Base-by-base conservation (phyloP, 1,140 invertebrate species). In the Bombus terrestris region DNA sequence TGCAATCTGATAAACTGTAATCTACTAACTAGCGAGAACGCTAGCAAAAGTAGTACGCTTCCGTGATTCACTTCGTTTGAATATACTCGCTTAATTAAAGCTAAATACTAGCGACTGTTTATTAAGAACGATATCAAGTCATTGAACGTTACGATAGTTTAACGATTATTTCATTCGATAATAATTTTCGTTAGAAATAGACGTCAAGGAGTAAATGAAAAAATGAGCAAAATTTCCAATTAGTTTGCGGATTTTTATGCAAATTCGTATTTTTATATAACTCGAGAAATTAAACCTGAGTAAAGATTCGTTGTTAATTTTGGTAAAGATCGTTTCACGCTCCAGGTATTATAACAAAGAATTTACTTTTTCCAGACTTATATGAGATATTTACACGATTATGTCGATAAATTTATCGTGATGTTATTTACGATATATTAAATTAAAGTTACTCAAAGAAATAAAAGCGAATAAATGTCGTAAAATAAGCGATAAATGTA, bases 341-440 rank as follows among this genome's bases (percentile, higher is more conserved):
- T 22, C 0, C 18, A 6, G 18, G 47, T 53, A 8, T 22, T 53
- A 0, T 22, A 53, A 53, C 1, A 8, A 53, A 53, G 47, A 53
- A 0, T 53, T 22, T 53, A 22, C 5, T 2, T 53, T 22, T 22
- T 2, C 47, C 0, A 0, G 0, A 22, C 0, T 53, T 53, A 2
- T 8, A 22, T 0, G 47, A 53, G 18, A 53, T 8, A 53, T 53
- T 53, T 8, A 8, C 47, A 2, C 18, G 47, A 22, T 53, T 22
- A 22, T 22, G 22, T 53, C 47, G 47, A 8, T 22, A 53, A 53
- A 53, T 22, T 22, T 53, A 6, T 53, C 18, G 18, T 8, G 47
- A 8, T 18, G 22, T 53, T 22, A 53, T 53, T 22, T 22, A 0
- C 47, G 47, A 53, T 22, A 53, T 13, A 4, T 22, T 2, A 8